Percentiles rank a stretch among this genome's conserved stretches.
phyloP scores from a whole-genome alignment of 2,888 invertebrate genomes.

The Epicampocera succincta region DNA sequence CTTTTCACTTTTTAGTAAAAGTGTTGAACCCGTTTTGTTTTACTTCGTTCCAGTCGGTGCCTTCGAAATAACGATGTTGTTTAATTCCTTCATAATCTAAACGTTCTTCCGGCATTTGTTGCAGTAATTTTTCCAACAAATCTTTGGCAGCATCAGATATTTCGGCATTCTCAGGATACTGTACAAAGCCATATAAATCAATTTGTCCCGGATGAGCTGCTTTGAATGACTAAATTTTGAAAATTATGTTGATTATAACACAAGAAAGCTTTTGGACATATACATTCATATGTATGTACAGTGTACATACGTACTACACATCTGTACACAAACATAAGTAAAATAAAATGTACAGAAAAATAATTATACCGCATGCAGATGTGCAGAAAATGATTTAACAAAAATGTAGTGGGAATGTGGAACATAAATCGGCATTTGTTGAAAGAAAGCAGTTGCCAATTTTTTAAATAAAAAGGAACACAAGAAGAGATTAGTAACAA shows the following conservation, averaged over 20 bases:
- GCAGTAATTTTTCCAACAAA: slow-evolving; percentile 78
- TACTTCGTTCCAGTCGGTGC: slow-evolving; percentile 77
- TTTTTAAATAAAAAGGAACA: too few relatives aligned
- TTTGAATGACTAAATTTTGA: slow-evolving; percentile 76
- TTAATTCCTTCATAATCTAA: slow-evolving; percentile 78
- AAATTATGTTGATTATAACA: slow-evolving; percentile 8
- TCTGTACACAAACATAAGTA: too few relatives aligned
- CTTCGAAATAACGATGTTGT: slow-evolving; percentile 78
- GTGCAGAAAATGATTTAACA: too few relatives aligned
- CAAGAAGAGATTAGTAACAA: too few relatives aligned
- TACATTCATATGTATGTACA: too few relatives aligned
- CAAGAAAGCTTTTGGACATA: background rate
- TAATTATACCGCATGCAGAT: too few relatives aligned
- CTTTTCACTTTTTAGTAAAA: slow-evolving; percentile 18
- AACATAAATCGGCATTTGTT: too few relatives aligned
- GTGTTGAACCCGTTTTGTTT: slow-evolving; percentile 72
- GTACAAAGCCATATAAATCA: slow-evolving; percentile 79
- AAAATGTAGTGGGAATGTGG: too few relatives aligned
- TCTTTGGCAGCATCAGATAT: slow-evolving; percentile 77
- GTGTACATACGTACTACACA: too few relatives aligned
- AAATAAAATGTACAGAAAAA: too few relatives aligned
- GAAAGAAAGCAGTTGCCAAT: too few relatives aligned
- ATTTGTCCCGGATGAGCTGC: slow-evolving; percentile 80
- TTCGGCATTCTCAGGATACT: slow-evolving; percentile 77
- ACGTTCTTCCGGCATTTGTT: slow-evolving; percentile 75